phyloP scores from a whole-genome alignment of 2,888 invertebrate genomes.

The Argyra leucocephala region DNA sequence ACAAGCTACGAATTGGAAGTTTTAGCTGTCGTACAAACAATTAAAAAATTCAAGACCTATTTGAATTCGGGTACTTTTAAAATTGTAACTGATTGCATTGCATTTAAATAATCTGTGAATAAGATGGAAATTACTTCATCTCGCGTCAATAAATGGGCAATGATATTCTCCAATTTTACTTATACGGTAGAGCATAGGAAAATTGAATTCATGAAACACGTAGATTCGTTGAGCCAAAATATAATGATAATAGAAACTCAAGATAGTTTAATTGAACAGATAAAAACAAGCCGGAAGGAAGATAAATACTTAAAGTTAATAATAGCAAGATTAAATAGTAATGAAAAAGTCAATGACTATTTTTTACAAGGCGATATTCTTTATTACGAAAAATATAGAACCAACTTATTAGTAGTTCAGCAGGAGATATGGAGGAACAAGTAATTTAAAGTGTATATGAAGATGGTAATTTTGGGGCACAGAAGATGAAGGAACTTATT shows the following conservation, averaged over 20 bases:
- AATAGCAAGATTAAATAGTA: neutral
- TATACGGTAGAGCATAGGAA: slow-evolving; percentile 25
- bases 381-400: slow-evolving; percentile 14
- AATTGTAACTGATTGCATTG: slow-evolving; percentile 11
- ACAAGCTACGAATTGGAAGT: slow-evolving; percentile 28
- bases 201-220: slow-evolving; percentile 21
- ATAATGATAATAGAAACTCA: neutral
- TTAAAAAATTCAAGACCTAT: slow-evolving; percentile 13
- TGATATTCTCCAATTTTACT: slow-evolving; percentile 24
- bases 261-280: neutral
- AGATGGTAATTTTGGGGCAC: slow-evolving; percentile 11
- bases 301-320: neutral
- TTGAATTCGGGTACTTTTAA: slow-evolving; percentile 9
- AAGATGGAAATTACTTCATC: slow-evolving; percentile 28
- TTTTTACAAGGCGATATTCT: slow-evolving; percentile 2
- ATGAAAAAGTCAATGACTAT: slow-evolving; percentile 1
- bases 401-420: slow-evolving; percentile 18
- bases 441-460: slow-evolving; percentile 2
- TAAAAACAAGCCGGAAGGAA: neutral
- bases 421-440: slow-evolving; percentile 11
- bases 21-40: slow-evolving; percentile 8
- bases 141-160: slow-evolving; percentile 14
- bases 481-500: slow-evolving; percentile 15
- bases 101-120: slow-evolving; percentile 19
- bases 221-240: slow-evolving; percentile 19